Conservation (phyloP, 2,113 vertebrate species). For the Melanocharis versteri region DNA sequence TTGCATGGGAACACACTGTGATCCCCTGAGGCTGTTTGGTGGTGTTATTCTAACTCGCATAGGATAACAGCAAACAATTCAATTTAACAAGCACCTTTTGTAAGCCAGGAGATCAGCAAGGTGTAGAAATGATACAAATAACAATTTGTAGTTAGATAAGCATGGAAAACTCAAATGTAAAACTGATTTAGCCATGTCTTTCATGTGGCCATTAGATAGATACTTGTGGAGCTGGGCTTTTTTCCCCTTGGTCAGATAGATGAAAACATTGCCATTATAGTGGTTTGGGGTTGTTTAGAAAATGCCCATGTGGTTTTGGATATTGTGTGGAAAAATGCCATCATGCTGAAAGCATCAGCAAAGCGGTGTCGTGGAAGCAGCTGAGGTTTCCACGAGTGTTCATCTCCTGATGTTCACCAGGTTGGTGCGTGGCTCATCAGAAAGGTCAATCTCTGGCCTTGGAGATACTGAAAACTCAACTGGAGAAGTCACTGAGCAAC, state of each 20-base stretch:
- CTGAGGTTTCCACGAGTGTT: neutral
- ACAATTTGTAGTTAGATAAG: neutral
- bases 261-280: neutral
- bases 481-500: neutral
- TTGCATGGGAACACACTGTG: accelerated
- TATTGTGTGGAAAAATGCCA: neutral
- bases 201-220: neutral
- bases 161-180: neutral
- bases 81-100: neutral
- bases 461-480: neutral
- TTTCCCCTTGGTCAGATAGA: neutral
- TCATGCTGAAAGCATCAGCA: neutral
- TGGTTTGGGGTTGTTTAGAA: neutral
- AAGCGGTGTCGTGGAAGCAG: accelerated
- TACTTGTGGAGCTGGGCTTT: neutral
- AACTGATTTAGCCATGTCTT: neutral
- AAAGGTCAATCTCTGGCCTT: neutral
- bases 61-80: neutral
- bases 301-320: neutral
- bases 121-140: neutral
- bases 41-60: neutral
- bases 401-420: neutral
- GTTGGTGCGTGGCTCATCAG: accelerated
- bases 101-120: neutral
- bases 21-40: neutral